Evolutionary conservation across 2,797 vertebrate species (phyloP).

Genomic region (Varecia variegata): DNA sequence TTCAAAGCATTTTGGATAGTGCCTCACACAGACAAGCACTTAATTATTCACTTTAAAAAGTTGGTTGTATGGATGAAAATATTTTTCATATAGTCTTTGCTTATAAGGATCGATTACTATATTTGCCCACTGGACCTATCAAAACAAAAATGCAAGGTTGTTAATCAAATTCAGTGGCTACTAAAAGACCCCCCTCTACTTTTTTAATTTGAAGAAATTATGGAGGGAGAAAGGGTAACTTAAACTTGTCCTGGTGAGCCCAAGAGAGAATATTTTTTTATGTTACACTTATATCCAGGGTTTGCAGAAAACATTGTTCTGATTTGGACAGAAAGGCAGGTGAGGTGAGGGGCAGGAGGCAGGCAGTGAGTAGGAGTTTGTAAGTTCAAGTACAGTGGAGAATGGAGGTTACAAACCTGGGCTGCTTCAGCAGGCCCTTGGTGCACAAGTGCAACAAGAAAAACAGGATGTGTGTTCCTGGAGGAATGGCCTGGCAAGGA

Average conservation of each 20-base stretch:
- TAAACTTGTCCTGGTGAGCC: background rate
- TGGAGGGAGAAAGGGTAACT: background rate
- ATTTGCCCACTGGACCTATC: background rate
- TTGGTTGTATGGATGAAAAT: background rate
- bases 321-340: background rate
- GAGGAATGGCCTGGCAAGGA: background rate
- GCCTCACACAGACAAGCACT: background rate
- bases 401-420: rapidly evolving
- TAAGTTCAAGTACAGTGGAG: background rate
- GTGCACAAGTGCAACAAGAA: background rate
- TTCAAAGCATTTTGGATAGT: background rate
- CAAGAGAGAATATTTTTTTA: background rate
- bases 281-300: background rate
- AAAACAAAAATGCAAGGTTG: background rate
- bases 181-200: background rate
- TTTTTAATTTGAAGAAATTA: background rate
- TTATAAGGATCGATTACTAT: background rate
- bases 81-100: background rate
- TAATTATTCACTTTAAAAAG: background rate
- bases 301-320: background rate
- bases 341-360: background rate
- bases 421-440: background rate
- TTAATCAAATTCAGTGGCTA: background rate
- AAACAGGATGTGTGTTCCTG: background rate
- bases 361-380: background rate